Conservation (phyloP, 2,113 vertebrate genomes). For the Tupaia tana region DNA sequence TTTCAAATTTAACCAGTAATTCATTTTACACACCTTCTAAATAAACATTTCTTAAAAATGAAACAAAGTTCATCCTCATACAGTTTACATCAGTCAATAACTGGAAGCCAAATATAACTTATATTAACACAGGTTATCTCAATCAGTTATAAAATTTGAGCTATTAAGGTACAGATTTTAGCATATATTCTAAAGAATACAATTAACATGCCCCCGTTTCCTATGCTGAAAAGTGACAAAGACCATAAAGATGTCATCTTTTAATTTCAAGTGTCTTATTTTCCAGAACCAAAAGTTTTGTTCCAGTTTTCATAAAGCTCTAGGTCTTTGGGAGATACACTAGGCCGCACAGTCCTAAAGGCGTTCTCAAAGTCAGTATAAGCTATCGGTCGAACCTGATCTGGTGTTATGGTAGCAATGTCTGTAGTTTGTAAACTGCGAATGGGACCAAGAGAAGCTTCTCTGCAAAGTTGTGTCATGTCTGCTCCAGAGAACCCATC, state of each 20-base stretch:
- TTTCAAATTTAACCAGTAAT: too few relatives aligned
- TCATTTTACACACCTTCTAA: not conserved
- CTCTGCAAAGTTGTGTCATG: constrained; percentile 96
- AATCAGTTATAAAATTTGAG: not conserved
- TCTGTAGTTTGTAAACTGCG: constrained; percentile 92
- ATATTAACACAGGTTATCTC: not conserved
- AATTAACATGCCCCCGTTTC: not conserved
- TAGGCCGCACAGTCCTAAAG: constrained; percentile 92
- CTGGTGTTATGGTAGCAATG: constrained; percentile 92
- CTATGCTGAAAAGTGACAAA: not conserved
- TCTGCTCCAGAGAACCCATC: constrained; percentile 96
- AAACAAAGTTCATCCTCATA: not conserved
- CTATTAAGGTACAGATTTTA: not conserved
- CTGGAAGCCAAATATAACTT: not conserved
- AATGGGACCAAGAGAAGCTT: constrained; percentile 97
- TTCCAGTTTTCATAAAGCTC: constrained; percentile 97
- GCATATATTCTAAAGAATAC: not conserved
- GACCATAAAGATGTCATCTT: not conserved
- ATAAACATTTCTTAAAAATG: not conserved
- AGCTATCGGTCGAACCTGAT: constrained; percentile 93
- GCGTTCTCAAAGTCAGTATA: constrained; percentile 94
- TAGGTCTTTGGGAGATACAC: constrained; percentile 93
- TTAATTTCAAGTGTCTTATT: constrained; percentile 76
- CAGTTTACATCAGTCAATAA: not conserved
- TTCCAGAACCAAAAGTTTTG: constrained; percentile 94